Conservation (phyloP, 2,113 vertebrate species). For the Xenopus tropicalis region DNA sequence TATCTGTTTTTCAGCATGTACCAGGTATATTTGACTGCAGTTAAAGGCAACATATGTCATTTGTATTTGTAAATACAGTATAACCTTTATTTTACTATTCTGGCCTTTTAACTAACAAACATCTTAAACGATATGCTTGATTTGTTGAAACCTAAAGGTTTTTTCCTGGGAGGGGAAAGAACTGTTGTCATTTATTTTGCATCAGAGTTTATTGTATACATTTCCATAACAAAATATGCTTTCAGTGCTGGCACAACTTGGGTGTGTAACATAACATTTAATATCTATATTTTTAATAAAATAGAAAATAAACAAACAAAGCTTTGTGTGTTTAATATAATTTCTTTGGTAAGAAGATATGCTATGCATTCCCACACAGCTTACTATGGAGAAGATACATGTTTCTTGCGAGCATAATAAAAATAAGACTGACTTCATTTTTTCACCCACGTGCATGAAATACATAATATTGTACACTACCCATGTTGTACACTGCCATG, state of each 20-base stretch:
- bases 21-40: slow-evolving; percentile 56
- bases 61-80: no score
- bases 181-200: slow-evolving; percentile 59
- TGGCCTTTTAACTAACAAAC: not conserved
- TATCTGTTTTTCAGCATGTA: slow-evolving; percentile 66
- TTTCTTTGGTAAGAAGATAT: slow-evolving; percentile 1
- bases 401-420: no score
- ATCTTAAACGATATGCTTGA: slow-evolving; percentile 18
- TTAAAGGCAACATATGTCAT: slow-evolving; percentile 47
- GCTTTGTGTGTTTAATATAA: slow-evolving; percentile 57
- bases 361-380: not conserved
- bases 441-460: no score
- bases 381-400: no score
- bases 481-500: no score
- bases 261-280: slow-evolving; percentile 91
- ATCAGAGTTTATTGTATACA: slow-evolving; percentile 79
- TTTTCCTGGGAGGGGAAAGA: slow-evolving; percentile 38
- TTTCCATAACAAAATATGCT: slow-evolving; percentile 92
- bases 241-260: slow-evolving; percentile 83
- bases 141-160: slow-evolving; percentile 23
- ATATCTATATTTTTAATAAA: slow-evolving; percentile 96
- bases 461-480: no score
- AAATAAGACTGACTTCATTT: no score
- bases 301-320: slow-evolving; percentile 96
- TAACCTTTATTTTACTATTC: slow-evolving; percentile 49